phyloP scores from a whole-genome alignment of 2,888 invertebrate genomes.

The Mythimna impura region DNA sequence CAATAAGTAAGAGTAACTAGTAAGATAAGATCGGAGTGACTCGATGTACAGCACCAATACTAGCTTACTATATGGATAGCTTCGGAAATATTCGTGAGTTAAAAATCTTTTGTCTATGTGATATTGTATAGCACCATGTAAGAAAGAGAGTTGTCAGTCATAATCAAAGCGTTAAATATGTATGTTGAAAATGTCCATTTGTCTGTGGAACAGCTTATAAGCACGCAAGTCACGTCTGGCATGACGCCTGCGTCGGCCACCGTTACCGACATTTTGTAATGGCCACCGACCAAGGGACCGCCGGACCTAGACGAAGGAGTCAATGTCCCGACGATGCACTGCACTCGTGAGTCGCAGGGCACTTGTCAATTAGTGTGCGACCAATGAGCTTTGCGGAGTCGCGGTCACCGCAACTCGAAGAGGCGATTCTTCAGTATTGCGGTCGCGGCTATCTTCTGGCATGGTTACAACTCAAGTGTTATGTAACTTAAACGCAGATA shows the following conservation, averaged over 20 bases:
- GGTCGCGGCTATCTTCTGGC: constrained; percentile 42
- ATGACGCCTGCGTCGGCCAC: constrained; percentile 72
- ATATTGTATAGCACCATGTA: constrained; percentile 19
- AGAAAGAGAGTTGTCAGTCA: constrained; percentile 41
- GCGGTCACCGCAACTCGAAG: constrained; percentile 30
- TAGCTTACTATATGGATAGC: constrained; percentile 3
- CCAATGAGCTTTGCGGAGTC: constrained; percentile 27
- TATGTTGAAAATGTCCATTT: constrained; percentile 59
- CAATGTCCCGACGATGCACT: constrained; percentile 74
- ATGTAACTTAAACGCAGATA: constrained; percentile 18
- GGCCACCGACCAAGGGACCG: constrained; percentile 74
- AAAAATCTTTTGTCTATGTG: constrained; percentile 10
- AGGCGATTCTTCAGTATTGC: constrained; percentile 47
- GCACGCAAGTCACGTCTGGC: constrained; percentile 76
- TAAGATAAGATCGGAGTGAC: constrained; percentile 34
- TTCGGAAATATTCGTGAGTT: neutral
- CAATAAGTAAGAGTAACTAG: constrained; percentile 36
- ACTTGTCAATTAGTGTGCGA: constrained; percentile 49
- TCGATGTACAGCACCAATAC: constrained; percentile 17
- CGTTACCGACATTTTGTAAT: constrained; percentile 87
- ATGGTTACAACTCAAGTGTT: constrained; percentile 38
- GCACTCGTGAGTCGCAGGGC: constrained; percentile 29
- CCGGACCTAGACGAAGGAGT: constrained; percentile 79
- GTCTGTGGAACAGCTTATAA: constrained; percentile 43
- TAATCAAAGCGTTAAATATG: constrained; percentile 64